phyloP scores from a whole-genome alignment of 2,888 invertebrate species.

The Plebejus anna region DNA sequence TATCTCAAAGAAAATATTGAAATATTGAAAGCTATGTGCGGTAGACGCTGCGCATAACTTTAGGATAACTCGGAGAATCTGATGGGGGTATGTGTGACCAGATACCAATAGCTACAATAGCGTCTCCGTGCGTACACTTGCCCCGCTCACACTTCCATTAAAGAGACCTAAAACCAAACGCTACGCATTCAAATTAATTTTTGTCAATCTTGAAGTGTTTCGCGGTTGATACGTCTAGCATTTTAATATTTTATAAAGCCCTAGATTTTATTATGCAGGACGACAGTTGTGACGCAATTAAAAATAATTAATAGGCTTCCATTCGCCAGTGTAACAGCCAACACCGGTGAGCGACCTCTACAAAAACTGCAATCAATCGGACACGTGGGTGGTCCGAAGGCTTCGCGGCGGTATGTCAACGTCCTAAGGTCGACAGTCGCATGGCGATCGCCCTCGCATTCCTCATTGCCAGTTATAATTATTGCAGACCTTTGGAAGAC shows the following conservation, averaged over 20 bases:
- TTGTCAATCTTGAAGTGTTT: neutral
- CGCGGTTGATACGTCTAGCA: neutral
- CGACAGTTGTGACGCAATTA: neutral
- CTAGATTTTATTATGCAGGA: neutral
- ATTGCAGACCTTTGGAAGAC: constrained; percentile 54
- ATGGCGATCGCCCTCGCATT: constrained; percentile 14
- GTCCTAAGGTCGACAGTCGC: constrained; percentile 23
- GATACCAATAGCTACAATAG: too few species aligned
- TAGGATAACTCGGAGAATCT: too few species aligned
- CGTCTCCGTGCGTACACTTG: too few species aligned
- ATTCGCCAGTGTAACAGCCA: neutral
- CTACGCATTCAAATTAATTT: neutral
- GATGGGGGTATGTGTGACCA: too few species aligned
- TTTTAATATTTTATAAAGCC: neutral
- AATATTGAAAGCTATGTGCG: too few species aligned
- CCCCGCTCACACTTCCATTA: too few species aligned
- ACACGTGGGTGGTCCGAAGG: constrained; percentile 33
- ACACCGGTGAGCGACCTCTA: constrained; percentile 28
- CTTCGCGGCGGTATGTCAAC: neutral
- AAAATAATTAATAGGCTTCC: constrained; percentile 6
- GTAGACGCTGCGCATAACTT: too few species aligned
- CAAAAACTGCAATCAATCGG: constrained; percentile 40
- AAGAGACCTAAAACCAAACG: neutral
- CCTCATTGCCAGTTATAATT: constrained; percentile 49
- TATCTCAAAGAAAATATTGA: too few species aligned